A percentile compares a stretch with the other conserved stretches of the same genome.
Conservation (phyloP, 1,140 invertebrate genomes). For the Brachionus rubens region DNA sequence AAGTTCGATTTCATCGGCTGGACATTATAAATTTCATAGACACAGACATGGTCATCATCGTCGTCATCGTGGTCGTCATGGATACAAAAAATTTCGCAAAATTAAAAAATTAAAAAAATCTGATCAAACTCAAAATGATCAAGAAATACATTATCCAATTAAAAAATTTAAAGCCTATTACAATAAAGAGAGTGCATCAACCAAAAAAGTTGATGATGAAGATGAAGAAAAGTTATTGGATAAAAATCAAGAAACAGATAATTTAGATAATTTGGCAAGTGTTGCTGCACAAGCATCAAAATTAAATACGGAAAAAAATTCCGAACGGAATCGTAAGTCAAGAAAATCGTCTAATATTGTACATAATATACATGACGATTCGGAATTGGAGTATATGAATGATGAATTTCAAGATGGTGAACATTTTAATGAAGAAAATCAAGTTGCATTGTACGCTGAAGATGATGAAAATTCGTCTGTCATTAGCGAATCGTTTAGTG, state of each 20-base stretch:
- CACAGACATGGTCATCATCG: slow-evolving; percentile 6
- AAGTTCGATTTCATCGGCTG: neutral
- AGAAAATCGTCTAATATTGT: slow-evolving; percentile 8
- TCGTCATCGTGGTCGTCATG: slow-evolving; percentile 31
- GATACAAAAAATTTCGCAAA: slow-evolving; percentile 21
- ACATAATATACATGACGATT: neutral
- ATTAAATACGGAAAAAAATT: neutral
- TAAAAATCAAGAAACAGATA: neutral
- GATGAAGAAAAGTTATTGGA: neutral
- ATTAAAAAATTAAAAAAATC: neutral
- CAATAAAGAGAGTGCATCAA: neutral
- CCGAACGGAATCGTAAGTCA: neutral
- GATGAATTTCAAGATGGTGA: neutral
- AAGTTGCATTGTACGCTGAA: neutral
- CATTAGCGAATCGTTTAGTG: neutral
- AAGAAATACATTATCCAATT: slow-evolving; percentile 10
- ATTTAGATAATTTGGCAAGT: slow-evolving; percentile 10
- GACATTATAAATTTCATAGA: slow-evolving; percentile 30
- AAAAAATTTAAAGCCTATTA: slow-evolving; percentile 30
- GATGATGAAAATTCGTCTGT: slow-evolving; percentile 8
- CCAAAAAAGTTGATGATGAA: neutral
- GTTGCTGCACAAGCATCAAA: slow-evolving; percentile 3
- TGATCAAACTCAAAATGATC: neutral
- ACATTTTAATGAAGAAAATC: neutral
- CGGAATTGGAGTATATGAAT: slow-evolving; percentile 10